These are phyloP conservation scores for Neomicropteryx cornuta DNA, from an alignment of 1,140 invertebrate species.

Conservation along the genomic window DNA sequence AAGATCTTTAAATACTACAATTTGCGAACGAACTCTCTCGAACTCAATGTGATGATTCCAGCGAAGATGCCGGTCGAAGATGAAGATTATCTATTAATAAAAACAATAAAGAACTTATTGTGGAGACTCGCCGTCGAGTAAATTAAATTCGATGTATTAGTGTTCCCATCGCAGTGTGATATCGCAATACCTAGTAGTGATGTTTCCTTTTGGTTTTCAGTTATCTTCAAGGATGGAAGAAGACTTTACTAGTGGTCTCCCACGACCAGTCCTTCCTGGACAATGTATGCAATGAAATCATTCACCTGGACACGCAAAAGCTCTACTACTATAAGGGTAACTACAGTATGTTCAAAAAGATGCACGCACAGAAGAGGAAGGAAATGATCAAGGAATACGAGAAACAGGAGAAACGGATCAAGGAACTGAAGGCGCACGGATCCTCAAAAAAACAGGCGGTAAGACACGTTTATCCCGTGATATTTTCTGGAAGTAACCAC, in stretches of 20 bases:
- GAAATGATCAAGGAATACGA: constrained; percentile 97
- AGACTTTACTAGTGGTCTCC: constrained; percentile 93
- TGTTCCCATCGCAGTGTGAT: no score
- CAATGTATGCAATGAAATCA: constrained; percentile 98
- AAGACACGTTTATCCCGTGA: constrained; percentile 32
- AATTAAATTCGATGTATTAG: no score
- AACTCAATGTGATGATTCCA: no score
- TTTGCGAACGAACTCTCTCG: no score
- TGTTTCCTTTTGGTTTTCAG: constrained; percentile 32
- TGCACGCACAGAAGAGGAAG: constrained; percentile 91
- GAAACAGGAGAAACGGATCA: constrained; percentile 92
- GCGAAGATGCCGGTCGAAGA: no score
- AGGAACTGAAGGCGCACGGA: constrained; percentile 89
- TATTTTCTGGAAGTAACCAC: no score
- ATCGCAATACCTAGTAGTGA: no score
- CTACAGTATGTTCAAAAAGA: constrained; percentile 98
- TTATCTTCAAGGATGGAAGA: constrained; percentile 96
- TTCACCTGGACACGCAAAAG: constrained; percentile 92
- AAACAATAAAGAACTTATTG: no score
- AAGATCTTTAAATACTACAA: no score
- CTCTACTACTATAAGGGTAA: constrained; percentile 97
- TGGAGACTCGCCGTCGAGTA: no score
- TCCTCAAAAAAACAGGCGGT: constrained; percentile 90
- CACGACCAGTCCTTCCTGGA: constrained; percentile 99
- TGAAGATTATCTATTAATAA: no score